phyloP scores from a whole-genome alignment of 2,113 vertebrate genomes.

The Mustela nigripes region DNA sequence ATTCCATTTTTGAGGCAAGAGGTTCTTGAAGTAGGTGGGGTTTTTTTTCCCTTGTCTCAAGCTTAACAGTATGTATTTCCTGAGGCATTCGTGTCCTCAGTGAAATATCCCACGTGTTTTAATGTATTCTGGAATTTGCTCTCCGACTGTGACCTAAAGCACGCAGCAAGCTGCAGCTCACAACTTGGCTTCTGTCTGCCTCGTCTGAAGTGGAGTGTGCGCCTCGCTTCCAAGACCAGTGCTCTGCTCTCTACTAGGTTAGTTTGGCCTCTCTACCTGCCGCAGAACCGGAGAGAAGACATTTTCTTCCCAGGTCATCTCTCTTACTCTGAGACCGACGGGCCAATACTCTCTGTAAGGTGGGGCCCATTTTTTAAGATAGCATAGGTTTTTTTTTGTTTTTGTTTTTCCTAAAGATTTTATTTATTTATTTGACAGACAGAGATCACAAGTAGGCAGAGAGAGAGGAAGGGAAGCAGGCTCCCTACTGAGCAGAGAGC shows the following conservation, averaged over 20 bases:
- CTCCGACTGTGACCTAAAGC: background rate
- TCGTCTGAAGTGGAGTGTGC: background rate
- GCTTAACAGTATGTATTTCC: background rate
- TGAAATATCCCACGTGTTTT: background rate
- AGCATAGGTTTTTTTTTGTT: background rate
- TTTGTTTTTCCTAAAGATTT: too few species aligned
- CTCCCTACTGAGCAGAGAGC: too few species aligned
- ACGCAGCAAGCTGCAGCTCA: background rate
- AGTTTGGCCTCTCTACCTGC: too few species aligned
- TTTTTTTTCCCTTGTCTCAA: background rate
- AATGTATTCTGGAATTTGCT: background rate
- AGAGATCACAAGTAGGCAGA: too few species aligned
- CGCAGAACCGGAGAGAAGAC: background rate
- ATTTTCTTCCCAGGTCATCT: background rate
- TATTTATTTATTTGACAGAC: too few species aligned
- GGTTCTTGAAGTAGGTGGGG: background rate
- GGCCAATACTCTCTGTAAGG: background rate
- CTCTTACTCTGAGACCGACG: background rate
- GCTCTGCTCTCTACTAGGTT: too few species aligned
- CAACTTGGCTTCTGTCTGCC: background rate
- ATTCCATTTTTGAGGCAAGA: conserved; percentile 33
- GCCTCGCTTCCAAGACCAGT: too few species aligned
- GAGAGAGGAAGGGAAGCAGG: too few species aligned
- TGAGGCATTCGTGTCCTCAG: background rate
- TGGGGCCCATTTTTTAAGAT: background rate